Base-by-base conservation (phyloP, 2,888 invertebrate genomes). In the Deroplatys truncata region DNA sequence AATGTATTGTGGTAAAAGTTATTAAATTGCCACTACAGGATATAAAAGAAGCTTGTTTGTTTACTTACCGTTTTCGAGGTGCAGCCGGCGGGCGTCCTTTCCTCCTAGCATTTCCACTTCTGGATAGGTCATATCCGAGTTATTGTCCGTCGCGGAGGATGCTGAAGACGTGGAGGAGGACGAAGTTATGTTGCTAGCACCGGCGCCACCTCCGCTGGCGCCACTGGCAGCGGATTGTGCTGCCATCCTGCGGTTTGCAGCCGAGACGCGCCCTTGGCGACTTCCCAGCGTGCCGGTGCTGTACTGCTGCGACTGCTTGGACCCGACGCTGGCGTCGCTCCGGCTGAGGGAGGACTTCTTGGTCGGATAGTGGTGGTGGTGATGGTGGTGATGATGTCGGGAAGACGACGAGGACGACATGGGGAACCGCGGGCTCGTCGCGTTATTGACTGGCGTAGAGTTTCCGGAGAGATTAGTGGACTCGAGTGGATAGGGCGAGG, bases 401-500 rank as follows among this genome's bases (percentile, higher is more conserved):
- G 89, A 88, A 82, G 90, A 84, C n/a, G 86, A 56, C 15, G 88
- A 84, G n/a, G 87, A 87, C 31, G 87, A 82, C 35, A 84, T 85
- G 3, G 90, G 90, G 84, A 89, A 90, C 28, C 91, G 88, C 35
- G 90, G 85, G 31, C 89, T 88, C 28, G 90, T 85, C 31, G 89
- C 85, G 87, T 49, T 35, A 82, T 89, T 90, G 35, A 90, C 89
- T 25, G 91, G 91, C 9, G 91, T 91, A 16, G 91, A 90, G 72
- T 89, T 89, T 13, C 88, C 89, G 7, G 90, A 91, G 29, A 90
- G 89, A 93, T 96, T 96, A 91, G 96, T 96, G 92, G 95, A 96
- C 92, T 96, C 96, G 91, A 95, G 93, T 43, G 96, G 96, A 92
- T 96, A 96, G 31, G 96, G 96, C 82, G 96, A 96, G 15, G 96